Evolutionary conservation across 53 echinoderm and acorn worm genomes (phyloP).

Genomic region (Holothuria scabra): DNA sequence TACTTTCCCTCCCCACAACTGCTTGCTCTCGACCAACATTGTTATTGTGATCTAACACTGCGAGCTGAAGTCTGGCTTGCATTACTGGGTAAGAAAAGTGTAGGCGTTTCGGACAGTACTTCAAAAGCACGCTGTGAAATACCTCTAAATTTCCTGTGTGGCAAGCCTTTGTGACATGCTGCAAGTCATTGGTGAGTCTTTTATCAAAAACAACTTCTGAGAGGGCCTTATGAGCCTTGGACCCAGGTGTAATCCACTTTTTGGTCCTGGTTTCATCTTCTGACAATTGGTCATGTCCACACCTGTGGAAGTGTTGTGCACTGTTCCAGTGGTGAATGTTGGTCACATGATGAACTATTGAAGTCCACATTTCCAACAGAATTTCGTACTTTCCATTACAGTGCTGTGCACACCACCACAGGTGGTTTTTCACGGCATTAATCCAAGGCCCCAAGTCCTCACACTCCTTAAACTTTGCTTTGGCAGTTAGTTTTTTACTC

Average conservation of each 20-base stretch:
- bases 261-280: conserved; percentile 22
- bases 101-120: conserved; percentile 61
- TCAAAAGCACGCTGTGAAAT: conserved; percentile 57
- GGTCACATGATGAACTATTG: conserved; percentile 23
- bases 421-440: conserved; percentile 40
- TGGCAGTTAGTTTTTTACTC: conserved; percentile 23
- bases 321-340: conserved; percentile 54
- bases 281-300: conserved; percentile 47
- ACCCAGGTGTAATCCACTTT: conserved; percentile 61
- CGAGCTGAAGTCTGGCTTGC: conserved; percentile 52
- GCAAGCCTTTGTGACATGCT: conserved; percentile 54
- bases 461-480: conserved; percentile 41
- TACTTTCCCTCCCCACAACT: not conserved
- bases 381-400: conserved; percentile 31
- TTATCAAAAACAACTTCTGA: conserved; percentile 56
- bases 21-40: conserved; percentile 51
- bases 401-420: conserved; percentile 52
- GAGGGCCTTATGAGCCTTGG: conserved; percentile 57
- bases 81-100: conserved; percentile 59
- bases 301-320: conserved; percentile 38
- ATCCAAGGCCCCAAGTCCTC: conserved; percentile 39
- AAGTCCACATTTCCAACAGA: conserved; percentile 57
- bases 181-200: conserved; percentile 52
- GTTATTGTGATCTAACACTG: conserved; percentile 63
- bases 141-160: conserved; percentile 61